Conservation (phyloP, 2,797 vertebrate genomes). For the Pantherophis vulpinus region DNA sequence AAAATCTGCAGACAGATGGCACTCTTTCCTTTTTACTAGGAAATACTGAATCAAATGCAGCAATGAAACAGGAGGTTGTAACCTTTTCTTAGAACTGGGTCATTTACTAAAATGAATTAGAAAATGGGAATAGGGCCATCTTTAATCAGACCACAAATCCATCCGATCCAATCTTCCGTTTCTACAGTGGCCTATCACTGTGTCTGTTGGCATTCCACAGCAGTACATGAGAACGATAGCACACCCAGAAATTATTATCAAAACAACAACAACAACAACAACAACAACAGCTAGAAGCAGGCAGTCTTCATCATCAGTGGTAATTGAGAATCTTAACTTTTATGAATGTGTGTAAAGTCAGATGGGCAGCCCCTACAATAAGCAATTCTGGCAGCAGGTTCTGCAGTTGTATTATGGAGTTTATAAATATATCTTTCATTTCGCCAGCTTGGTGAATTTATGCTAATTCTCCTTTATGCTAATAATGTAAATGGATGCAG, state of each 20-base stretch:
- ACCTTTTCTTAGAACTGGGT: neutral
- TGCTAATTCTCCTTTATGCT: neutral
- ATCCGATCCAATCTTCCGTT: neutral
- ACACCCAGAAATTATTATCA: neutral
- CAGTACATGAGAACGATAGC: neutral
- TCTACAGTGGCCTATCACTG: neutral
- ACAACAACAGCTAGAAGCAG: neutral
- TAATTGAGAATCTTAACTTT: neutral
- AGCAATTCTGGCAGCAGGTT: neutral
- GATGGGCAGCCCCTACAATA: neutral
- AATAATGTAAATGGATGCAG: neutral
- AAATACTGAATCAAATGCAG: neutral
- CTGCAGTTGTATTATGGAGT: neutral
- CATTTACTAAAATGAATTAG: neutral
- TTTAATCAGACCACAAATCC: neutral
- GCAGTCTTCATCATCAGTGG: neutral
- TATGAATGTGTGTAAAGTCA: neutral
- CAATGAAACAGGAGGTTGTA: neutral
- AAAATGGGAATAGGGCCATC: neutral
- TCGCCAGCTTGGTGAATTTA: neutral
- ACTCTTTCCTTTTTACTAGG: constrained; percentile 17
- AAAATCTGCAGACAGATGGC: constrained; percentile 18
- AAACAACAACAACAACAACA: neutral
- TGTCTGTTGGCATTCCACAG: neutral
- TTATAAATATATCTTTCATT: neutral